Percentiles rank a stretch among this genome's conserved stretches.
These are phyloP conservation scores for Caenorhabditis drosophilae DNA, from an alignment of 2,888 invertebrate genomes.

Conservation along the genomic window DNA sequence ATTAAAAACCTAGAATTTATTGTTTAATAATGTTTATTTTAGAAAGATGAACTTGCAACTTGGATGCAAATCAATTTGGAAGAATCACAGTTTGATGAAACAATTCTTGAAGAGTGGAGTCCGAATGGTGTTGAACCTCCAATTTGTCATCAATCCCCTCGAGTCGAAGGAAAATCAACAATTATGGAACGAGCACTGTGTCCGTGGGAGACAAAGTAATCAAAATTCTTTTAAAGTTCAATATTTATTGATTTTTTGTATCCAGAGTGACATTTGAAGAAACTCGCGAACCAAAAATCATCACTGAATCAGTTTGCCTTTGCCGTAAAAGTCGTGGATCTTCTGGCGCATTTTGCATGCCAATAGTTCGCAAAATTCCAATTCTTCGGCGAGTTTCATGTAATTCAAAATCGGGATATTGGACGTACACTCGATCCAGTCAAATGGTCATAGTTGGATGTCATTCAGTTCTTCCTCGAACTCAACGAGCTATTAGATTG, in stretches of 20 bases:
- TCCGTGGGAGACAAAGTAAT: slow-evolving; percentile 58
- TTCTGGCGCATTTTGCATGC: slow-evolving; percentile 54
- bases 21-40: too few species aligned
- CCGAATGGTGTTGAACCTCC: slow-evolving; percentile 28
- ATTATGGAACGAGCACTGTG: slow-evolving; percentile 63
- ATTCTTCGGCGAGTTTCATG: slow-evolving; percentile 55
- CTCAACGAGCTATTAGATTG: slow-evolving; percentile 43
- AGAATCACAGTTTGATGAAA: slow-evolving; percentile 31
- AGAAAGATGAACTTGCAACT: slow-evolving; percentile 41
- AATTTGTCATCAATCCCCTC: slow-evolving; percentile 40
- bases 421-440: slow-evolving; percentile 36
- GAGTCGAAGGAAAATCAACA: slow-evolving; percentile 33
- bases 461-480: slow-evolving; percentile 61
- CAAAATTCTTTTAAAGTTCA: neutral
- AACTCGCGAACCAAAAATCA: slow-evolving; percentile 61
- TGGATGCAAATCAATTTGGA: slow-evolving; percentile 49
- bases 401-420: slow-evolving; percentile 47
- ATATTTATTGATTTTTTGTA: neutral
- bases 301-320: slow-evolving; percentile 61
- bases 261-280: slow-evolving; percentile 62
- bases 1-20: too few species aligned
- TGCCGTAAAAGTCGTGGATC: slow-evolving; percentile 61
- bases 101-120: slow-evolving; percentile 40
- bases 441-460: slow-evolving; percentile 61
- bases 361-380: slow-evolving; percentile 60